phyloP scores from a whole-genome alignment of 2,888 invertebrate species.

The Drosophila emarginata region DNA sequence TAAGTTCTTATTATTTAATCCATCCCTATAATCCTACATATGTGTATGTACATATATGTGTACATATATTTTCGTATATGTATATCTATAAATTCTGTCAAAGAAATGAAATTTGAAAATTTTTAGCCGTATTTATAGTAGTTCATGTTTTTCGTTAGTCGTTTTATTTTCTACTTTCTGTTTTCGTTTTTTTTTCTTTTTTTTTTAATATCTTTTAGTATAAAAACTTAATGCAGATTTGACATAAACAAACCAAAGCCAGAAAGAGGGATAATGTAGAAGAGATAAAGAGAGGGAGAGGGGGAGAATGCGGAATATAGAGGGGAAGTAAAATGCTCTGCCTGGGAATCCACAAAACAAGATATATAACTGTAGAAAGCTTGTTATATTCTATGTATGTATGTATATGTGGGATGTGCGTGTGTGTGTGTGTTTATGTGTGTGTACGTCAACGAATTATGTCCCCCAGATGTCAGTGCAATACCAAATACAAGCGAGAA shows the following conservation, averaged over 20 bases:
- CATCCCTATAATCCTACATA: too few species aligned
- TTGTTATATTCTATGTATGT: conserved; percentile 5
- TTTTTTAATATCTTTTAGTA: conserved; percentile 27
- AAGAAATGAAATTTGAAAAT: too few species aligned
- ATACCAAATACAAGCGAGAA: conserved; percentile 51
- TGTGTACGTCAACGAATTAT: conserved; percentile 62
- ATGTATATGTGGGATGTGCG: conserved; percentile 18
- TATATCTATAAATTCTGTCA: too few species aligned
- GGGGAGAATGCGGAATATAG: background rate
- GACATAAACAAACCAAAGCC: conserved; percentile 37
- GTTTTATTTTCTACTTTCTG: too few species aligned
- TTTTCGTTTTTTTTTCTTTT: background rate
- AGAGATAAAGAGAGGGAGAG: background rate
- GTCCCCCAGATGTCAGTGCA: conserved; percentile 69
- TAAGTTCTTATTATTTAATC: too few species aligned
- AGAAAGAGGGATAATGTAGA: conserved; percentile 2
- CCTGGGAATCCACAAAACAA: conserved; percentile 42
- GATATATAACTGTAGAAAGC: conserved; percentile 35
- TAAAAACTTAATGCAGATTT: conserved; percentile 58
- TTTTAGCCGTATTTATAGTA: too few species aligned
- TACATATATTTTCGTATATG: too few species aligned
- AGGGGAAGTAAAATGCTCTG: conserved; percentile 36
- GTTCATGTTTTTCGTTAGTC: too few species aligned
- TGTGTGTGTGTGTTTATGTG: conserved; percentile 8
- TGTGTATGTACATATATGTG: too few species aligned